Evolutionary conservation across 2,113 vertebrate genomes (phyloP), one percentile per base, ranked within the genome.

Genomic region (Formicarius rufipectus): DNA sequence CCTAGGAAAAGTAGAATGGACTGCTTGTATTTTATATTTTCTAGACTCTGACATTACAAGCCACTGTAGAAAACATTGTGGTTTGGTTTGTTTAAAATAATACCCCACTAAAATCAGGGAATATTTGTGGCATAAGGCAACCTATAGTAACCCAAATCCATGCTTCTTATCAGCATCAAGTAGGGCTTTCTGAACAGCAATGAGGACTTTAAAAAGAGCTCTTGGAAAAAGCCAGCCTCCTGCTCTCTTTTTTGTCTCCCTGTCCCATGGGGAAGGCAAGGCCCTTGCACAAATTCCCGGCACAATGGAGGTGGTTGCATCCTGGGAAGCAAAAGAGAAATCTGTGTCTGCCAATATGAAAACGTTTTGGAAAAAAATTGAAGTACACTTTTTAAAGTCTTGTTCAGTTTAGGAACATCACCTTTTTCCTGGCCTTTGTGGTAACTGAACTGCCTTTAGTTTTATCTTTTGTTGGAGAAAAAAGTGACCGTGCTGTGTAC

Each of bases 201-300:
- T 74, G 37, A 77, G 25, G 37, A 62, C 37, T 73, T 79, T 12
- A 11, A 49, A 90, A 76, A 40, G 49, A 64, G 8, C 40, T 91
- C 7, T 58, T 56, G 24, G 62, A 56, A 33, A 58, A 88, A 69
- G 58, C 23, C 33, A 73, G 11, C 40, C 49, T 64, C 23, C 35
- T 83, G 14, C 9, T 68, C 76, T 31, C 3, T 78, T 59, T 72
- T 84, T 42, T 22, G 7, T 22, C 37, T 83, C 28, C 19, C 24
- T 7, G 0, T 42, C 30, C 50, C 0, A 0, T 69, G n/a, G 22
- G 37, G 21, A 72, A 73, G 39, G 33, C 15, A 47, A 59, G 79
- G 11, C 35, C 22, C 35, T n/a, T 3, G 0, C 27, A 33, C 35
- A 35, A 45, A 22, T 50, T 50, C 25, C 24, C 50, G 27, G 50